Evolutionary conservation across 2,113 vertebrate genomes (phyloP).

Genomic region (Ptychochromis oligacanthus): DNA sequence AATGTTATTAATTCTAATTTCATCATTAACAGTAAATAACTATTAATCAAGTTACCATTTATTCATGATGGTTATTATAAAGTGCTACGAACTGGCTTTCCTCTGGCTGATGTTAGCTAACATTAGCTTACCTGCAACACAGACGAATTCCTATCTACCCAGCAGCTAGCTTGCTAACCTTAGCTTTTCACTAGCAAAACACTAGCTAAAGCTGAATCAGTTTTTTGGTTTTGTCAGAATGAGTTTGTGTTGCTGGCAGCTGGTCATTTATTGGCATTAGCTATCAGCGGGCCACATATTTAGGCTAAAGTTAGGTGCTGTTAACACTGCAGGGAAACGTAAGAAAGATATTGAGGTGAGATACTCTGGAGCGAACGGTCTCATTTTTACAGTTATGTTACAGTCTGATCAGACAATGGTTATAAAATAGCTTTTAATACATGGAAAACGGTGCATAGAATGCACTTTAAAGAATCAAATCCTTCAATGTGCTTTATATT

Average conservation of each 20-base stretch:
- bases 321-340: neutral
- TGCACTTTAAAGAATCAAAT: neutral
- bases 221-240: neutral
- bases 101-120: too few relatives aligned
- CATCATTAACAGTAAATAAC: too few relatives aligned
- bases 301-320: neutral
- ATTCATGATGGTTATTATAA: too few relatives aligned
- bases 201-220: too few relatives aligned
- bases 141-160: too few relatives aligned
- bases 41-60: too few relatives aligned
- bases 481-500: neutral
- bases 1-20: too few relatives aligned
- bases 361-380: neutral
- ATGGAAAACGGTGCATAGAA: neutral
- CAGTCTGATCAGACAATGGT: neutral
- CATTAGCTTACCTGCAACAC: too few relatives aligned
- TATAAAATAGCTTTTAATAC: neutral
- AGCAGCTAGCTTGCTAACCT: too few relatives aligned
- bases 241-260: neutral
- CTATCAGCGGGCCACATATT: neutral
- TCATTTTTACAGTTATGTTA: neutral
- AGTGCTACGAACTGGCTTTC: too few relatives aligned
- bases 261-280: neutral
- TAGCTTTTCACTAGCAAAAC: too few relatives aligned
- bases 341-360: neutral